Evolutionary conservation across 2,888 invertebrate species (phyloP).

Genomic region (Hipparchia semele): DNA sequence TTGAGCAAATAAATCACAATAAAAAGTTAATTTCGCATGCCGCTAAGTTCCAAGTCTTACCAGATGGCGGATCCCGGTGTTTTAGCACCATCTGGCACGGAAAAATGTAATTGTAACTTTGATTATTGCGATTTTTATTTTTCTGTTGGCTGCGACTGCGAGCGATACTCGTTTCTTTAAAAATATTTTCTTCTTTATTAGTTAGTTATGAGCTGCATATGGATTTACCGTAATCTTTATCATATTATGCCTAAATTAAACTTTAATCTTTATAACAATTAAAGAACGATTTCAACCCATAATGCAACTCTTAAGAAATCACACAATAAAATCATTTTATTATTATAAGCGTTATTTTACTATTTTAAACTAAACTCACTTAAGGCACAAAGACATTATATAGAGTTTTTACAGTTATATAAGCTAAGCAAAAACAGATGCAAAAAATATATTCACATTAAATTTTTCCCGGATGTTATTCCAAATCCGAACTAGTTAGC

Average conservation of each 20-base stretch:
- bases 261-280: too few relatives aligned
- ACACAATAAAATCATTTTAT: too few relatives aligned
- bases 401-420: slow-evolving; percentile 2
- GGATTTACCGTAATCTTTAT: neutral
- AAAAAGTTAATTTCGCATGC: slow-evolving; percentile 64
- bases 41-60: slow-evolving; percentile 48
- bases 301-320: too few relatives aligned
- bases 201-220: neutral
- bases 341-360: too few relatives aligned
- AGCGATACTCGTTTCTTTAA: neutral
- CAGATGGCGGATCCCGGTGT: slow-evolving; percentile 55
- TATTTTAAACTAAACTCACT: too few relatives aligned
- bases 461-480: slow-evolving; percentile 50
- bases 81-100: slow-evolving; percentile 50
- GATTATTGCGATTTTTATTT: slow-evolving; percentile 30
- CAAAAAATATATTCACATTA: neutral
- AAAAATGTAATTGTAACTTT: slow-evolving; percentile 44
- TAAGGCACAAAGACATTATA: neutral
- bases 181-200: neutral
- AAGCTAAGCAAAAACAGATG: neutral
- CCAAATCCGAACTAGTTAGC: slow-evolving; percentile 50
- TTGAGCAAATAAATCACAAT: slow-evolving; percentile 63
- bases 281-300: too few relatives aligned
- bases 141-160: slow-evolving; percentile 6
- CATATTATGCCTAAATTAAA: too few relatives aligned